phyloP scores from a whole-genome alignment of 2,113 vertebrate genomes.

The Chamaetylas fuelleborni region DNA sequence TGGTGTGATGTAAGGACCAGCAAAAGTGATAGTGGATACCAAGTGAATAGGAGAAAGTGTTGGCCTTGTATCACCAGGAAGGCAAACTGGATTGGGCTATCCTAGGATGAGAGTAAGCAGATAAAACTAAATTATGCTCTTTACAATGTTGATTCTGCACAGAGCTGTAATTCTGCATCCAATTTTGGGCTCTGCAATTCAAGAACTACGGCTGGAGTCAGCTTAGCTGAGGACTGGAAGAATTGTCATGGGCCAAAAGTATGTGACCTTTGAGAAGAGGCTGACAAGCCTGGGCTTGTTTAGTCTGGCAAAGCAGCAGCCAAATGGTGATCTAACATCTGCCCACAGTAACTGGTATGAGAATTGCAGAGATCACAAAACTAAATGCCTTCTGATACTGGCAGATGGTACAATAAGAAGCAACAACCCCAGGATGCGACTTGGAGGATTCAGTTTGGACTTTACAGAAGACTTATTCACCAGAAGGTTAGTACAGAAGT shows the following conservation, averaged over 20 bases:
- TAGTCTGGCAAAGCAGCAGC: neutral
- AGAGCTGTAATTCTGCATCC: neutral
- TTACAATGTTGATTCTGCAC: neutral
- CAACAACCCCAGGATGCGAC: neutral
- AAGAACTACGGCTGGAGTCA: neutral
- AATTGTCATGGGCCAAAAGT: neutral
- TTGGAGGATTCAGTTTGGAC: neutral
- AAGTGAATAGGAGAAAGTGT: neutral
- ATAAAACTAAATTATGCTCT: neutral
- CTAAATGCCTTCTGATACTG: neutral
- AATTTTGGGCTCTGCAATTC: neutral
- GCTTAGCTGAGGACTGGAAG: neutral
- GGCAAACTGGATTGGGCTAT: neutral
- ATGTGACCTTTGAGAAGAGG: neutral
- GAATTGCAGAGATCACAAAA: neutral
- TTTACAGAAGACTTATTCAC: neutral
- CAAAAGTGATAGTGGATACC: neutral
- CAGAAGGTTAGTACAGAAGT: neutral
- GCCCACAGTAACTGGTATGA: neutral
- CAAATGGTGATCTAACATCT: neutral
- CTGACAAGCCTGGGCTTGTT: neutral
- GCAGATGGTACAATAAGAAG: neutral
- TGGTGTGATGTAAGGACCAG: neutral
- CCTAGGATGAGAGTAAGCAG: neutral
- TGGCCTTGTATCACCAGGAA: neutral